Evolutionary conservation across 2,888 invertebrate species (phyloP).

Genomic region (Polyploca ridens): DNA sequence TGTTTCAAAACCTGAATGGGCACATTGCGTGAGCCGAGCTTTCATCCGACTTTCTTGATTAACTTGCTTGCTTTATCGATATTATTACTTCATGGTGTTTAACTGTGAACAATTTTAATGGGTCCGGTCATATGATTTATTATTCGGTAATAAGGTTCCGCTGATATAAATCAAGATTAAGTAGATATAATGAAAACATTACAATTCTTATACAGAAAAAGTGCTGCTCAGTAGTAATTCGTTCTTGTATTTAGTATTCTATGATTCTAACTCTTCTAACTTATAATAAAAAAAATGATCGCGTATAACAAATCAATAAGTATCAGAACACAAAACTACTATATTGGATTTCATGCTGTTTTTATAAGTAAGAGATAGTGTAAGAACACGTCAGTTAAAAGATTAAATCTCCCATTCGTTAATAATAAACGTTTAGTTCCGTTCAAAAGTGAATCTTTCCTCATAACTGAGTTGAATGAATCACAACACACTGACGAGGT

Average conservation of each 20-base stretch:
- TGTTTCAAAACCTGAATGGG: conserved; percentile 22
- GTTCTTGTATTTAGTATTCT: no score
- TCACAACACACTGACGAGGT: conserved; percentile 13
- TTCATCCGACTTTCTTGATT: conserved; percentile 22
- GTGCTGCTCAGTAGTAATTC: not conserved
- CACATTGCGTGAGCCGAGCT: conserved; percentile 27
- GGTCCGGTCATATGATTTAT: not conserved
- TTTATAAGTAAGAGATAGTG: no score
- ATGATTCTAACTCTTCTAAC: no score
- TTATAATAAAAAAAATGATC: no score
- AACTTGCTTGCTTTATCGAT: conserved; percentile 11
- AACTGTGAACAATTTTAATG: conserved; percentile 4
- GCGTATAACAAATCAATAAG: no score
- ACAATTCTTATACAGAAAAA: not conserved
- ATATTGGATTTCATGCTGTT: not conserved
- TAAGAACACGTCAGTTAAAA: no score
- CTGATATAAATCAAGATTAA: not conserved
- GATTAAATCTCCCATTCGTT: no score
- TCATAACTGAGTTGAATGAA: conserved; percentile 14
- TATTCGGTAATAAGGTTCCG: not conserved
- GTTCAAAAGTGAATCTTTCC: conserved; percentile 3
- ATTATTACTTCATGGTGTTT: not conserved
- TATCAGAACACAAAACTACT: no score
- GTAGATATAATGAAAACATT: not conserved
- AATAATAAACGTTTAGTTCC: not conserved